Base-by-base conservation (phyloP, 1,140 invertebrate genomes). In the Penaeus japonicus region DNA sequence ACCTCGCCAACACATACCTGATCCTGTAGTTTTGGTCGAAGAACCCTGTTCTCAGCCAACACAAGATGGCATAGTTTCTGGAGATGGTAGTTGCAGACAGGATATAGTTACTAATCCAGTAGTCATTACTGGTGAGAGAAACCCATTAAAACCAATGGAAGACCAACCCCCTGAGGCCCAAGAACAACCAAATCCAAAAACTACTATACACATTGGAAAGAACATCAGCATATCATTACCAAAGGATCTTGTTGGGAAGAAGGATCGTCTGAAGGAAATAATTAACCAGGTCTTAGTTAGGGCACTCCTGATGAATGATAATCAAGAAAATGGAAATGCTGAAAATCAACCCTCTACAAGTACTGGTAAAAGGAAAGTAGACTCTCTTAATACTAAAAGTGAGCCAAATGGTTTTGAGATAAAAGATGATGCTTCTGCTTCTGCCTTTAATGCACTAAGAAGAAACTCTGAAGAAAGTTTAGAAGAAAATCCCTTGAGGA, bases 151-250 rank as follows among this genome's bases (percentile, higher is more conserved):
- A 54, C 20, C 20, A 30, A 75, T 22, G 17, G 27, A 3, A 24
- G 59, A 82, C 22, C n/a, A 27, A 39, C 20, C 27, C n/a, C 5
- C 27, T 17, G 54, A n/a, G n/a, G 12, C 24, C 54, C 86, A 88
- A 30, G 39, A 47, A 47, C 39, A 47, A 7, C 39, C 39, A 47
- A 47, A 47, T 47, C 39, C 39, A 10, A 82, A 83, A 83, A 87
- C 88, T 22, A 90, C 88, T 20, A 85, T 90, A 39, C 80, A 85
- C 53, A 87, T 90, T 27, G 90, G 90, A 20, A 85, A 82, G 30
- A 89, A 90, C 75, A 90, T 90, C 24, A 90, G 85, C 54, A 90
- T 90, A 27, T 89, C 87, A 57, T 59, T 90, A 53, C 90, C 90
- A 7, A 84, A 80, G 54, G 90, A 89, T 70, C 54, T 90, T 32